Conservation (phyloP, 2,797 vertebrate genomes). For the Mus minutoides region DNA sequence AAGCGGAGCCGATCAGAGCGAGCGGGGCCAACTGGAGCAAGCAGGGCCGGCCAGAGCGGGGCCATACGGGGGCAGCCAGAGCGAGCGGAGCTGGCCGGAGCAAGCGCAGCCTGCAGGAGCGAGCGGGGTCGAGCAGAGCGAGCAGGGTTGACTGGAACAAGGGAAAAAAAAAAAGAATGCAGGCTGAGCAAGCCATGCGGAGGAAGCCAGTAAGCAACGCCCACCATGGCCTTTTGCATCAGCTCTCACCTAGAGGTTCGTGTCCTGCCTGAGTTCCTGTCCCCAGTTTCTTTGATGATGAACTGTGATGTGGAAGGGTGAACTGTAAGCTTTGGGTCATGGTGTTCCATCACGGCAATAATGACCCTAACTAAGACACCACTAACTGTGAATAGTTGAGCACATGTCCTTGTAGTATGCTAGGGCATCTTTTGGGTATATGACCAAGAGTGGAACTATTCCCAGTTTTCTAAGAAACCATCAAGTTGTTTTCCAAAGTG, state of each 20-base stretch:
- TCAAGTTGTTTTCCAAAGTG: not conserved
- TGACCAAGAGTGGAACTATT: not conserved
- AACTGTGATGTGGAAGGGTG: not conserved
- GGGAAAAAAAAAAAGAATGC: no score
- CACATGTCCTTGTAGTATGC: not conserved
- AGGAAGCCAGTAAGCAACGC: not conserved
- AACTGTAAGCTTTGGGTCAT: not conserved
- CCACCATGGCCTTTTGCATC: no score
- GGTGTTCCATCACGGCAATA: not conserved
- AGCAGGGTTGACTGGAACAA: no score
- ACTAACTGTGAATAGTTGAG: not conserved
- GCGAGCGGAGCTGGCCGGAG: no score
- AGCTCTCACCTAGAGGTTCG: not conserved
- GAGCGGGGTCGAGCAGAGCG: no score
- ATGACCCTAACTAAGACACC: not conserved
- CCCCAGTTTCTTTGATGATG: not conserved
- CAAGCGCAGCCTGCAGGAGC: no score
- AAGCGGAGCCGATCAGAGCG: no score
- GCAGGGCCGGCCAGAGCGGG: no score
- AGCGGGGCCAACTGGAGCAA: no score
- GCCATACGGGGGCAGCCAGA: no score
- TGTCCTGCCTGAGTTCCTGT: not conserved
- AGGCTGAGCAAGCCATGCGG: no score
- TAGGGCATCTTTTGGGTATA: not conserved
- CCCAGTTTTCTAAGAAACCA: not conserved